These are phyloP conservation scores for Phortica variegata DNA, from an alignment of 1,140 invertebrate species.

Conservation along the genomic window DNA sequence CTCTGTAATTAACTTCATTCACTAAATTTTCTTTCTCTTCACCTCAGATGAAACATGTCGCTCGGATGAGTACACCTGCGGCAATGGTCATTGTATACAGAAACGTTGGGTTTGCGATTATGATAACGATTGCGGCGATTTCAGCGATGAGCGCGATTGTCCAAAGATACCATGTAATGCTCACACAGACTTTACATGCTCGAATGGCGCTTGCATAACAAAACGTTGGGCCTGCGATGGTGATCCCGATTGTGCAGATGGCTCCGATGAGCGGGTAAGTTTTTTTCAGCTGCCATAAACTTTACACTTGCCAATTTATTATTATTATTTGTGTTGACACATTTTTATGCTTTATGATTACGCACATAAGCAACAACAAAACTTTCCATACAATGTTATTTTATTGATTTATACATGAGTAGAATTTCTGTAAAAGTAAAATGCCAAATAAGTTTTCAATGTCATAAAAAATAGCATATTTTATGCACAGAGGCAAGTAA, in stretches of 20 bases:
- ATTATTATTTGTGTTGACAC: too few species aligned
- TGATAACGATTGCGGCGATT: constrained; percentile 83
- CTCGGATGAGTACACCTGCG: constrained; percentile 85
- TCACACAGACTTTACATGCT: constrained; percentile 68
- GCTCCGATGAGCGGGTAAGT: constrained; percentile 73
- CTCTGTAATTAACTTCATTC: too few species aligned
- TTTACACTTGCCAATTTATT: too few species aligned
- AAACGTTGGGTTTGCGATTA: constrained; percentile 83
- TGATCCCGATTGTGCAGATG: constrained; percentile 76
- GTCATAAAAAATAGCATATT: too few species aligned
- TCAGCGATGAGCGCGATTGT: constrained; percentile 78
- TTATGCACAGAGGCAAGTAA: too few species aligned
- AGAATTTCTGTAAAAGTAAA: too few species aligned
- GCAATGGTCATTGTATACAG: constrained; percentile 86
- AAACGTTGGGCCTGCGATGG: constrained; percentile 81
- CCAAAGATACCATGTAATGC: constrained; percentile 64
- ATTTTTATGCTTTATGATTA: too few species aligned
- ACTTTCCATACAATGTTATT: too few species aligned
- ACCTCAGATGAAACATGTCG: constrained; percentile 77
- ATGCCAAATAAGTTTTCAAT: too few species aligned
- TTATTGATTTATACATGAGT: too few species aligned
- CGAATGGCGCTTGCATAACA: constrained; percentile 67
- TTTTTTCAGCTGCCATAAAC: too few species aligned
- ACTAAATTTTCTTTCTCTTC: not conserved
- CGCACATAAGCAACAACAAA: too few species aligned